Base-by-base conservation (phyloP, 2,797 vertebrate genomes). In the Sardinella longiceps region DNA sequence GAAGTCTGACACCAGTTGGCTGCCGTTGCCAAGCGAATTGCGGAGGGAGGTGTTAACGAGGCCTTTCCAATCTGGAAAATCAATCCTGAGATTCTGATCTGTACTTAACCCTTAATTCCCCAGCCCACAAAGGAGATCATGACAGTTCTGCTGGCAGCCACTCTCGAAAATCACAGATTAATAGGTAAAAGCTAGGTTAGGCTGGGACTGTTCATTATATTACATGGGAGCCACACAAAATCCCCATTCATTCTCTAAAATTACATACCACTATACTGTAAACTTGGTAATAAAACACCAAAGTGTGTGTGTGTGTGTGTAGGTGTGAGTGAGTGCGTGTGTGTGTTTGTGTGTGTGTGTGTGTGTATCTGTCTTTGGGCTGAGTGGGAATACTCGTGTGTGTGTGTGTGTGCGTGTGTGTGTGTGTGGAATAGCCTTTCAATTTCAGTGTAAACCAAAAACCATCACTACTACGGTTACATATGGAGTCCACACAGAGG, bases 61-160 rank as follows among this genome's bases (percentile, higher is more conserved):
- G n/a, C 33, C 82, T 45, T 66, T 83, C 82, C 82, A 43, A 50
- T 46, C 82, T 74, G 63, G 82, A 84, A 74, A 87, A 84, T 84
- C 81, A 81, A 63, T 85, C 81, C 25, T 50, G 28, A 37, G 70
- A 45, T 80, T 58, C 56, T 84, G 83, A 84, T 84, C 66, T 80
- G 81, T 48, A n/a, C 66, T 86, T 88, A 83, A 86, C 82, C 66
- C 85, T 74, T 81, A 83, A 12, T 39, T 70, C 60, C 83, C 70
- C 15, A 77, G 70, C 33, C 70, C 20, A 37, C 70, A 77, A 43
- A 39, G 33, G 37, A 77, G 70, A 77, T 77, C 70, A 77, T 77
- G 70, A 43, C 70, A 77, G 37, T 43, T 39, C 33, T 37, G 23
- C 5, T 43, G 70, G 33, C 20, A 6, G n/a, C 5, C 37, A 43